These are phyloP conservation scores for Procavia capensis DNA, from an alignment of 2,113 vertebrate genomes.

Conservation along the genomic window DNA sequence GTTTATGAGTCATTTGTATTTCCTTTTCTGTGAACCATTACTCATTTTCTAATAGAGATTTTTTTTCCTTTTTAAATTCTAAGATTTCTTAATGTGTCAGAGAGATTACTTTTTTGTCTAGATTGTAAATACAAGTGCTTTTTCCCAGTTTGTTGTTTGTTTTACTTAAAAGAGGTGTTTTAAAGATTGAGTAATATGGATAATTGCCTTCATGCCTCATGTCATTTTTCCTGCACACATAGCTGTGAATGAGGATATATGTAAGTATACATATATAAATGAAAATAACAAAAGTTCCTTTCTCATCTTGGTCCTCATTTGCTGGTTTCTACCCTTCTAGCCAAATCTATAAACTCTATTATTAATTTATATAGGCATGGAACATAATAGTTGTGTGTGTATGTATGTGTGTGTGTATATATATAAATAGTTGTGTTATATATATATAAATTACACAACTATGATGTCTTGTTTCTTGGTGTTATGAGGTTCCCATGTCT, in stretches of 20 bases:
- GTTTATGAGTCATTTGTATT: slow-evolving; percentile 74
- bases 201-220: not conserved
- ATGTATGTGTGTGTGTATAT: not conserved
- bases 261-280: too few species aligned
- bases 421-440: not conserved
- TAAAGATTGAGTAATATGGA: not conserved
- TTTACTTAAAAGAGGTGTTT: slow-evolving; percentile 14
- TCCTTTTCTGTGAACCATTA: slow-evolving; percentile 67
- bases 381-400: too few species aligned
- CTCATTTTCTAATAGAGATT: slow-evolving; percentile 53
- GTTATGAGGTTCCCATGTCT: too few species aligned
- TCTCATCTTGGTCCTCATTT: too few species aligned
- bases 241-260: not conserved
- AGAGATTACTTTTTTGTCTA: slow-evolving; percentile 32
- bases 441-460: too few species aligned
- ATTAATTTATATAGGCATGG: too few species aligned
- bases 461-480: too few species aligned
- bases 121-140: slow-evolving; percentile 12
- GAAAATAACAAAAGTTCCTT: too few species aligned
- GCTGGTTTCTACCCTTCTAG: too few species aligned
- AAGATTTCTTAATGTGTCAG: not conserved
- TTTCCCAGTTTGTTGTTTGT: not conserved
- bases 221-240: not conserved
- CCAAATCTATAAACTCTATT: too few species aligned
- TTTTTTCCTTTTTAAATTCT: slow-evolving; percentile 25